phyloP scores from a whole-genome alignment of 1,140 invertebrate genomes.

The Drosophila suzukii region DNA sequence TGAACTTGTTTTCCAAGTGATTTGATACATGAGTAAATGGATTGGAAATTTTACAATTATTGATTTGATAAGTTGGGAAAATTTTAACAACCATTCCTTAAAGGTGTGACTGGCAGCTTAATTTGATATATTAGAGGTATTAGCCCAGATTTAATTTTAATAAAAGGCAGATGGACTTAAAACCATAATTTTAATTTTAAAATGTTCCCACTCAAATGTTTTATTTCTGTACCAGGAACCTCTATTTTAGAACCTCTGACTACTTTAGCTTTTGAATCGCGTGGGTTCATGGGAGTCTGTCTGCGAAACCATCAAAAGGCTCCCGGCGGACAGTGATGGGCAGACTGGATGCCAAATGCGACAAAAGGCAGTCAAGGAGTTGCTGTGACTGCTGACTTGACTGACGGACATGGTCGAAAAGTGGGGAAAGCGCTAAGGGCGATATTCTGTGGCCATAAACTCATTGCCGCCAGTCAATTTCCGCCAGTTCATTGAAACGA shows the following conservation, averaged over 20 bases:
- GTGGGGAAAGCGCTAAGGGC: neutral
- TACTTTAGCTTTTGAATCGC: neutral
- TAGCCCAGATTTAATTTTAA: too few species aligned
- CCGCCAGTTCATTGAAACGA: constrained; percentile 42
- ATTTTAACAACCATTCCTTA: neutral
- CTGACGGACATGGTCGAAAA: constrained; percentile 40
- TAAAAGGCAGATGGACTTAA: too few species aligned
- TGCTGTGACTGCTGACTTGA: constrained; percentile 38
- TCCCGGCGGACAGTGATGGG: constrained; percentile 12
- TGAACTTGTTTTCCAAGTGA: constrained; percentile 41
- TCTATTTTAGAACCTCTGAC: too few species aligned
- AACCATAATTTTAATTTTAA: too few species aligned
- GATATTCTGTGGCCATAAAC: constrained; percentile 15
- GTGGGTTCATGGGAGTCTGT: neutral
- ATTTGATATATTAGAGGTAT: too few species aligned
- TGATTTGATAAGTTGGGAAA: neutral
- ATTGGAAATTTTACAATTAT: constrained; percentile 22
- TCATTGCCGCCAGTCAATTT: constrained; percentile 71
- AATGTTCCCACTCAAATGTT: too few species aligned
- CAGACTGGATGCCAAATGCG: constrained; percentile 54
- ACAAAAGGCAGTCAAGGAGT: constrained; percentile 52
- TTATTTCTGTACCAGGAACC: neutral
- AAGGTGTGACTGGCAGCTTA: neutral
- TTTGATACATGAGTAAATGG: constrained; percentile 24
- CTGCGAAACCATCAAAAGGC: neutral